Conservation (phyloP, 2,113 vertebrate genomes). For the Neomonachus schauinslandi region DNA sequence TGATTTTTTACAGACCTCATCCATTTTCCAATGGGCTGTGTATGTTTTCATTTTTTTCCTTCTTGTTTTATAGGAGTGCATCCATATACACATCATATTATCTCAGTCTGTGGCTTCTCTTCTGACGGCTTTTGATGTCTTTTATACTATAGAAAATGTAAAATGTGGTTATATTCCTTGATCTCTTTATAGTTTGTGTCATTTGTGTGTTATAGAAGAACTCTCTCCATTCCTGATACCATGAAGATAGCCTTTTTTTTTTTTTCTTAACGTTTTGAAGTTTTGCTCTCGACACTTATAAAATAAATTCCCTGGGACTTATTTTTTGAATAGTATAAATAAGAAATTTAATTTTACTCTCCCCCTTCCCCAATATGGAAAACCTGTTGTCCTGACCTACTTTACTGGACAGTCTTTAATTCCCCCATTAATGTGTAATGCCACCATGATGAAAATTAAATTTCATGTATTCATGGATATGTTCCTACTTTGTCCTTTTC, state of each 20-base stretch:
- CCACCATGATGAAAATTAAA: constrained; percentile 48
- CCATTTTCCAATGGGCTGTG: constrained; percentile 31
- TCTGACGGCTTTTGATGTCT: constrained; percentile 46
- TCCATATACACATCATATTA: neutral
- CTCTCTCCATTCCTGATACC: neutral
- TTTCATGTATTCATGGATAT: constrained; percentile 5
- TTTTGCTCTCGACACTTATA: constrained; percentile 18
- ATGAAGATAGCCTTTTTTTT: neutral
- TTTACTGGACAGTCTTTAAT: neutral
- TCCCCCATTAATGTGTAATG: neutral
- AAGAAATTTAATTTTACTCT: constrained; percentile 45
- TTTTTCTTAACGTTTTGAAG: constrained; percentile 13
- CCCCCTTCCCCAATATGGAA: neutral
- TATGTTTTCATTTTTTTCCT: neutral
- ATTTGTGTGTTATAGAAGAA: neutral
- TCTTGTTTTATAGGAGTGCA: constrained; percentile 23
- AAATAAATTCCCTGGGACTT: neutral
- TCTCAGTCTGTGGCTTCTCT: constrained; percentile 8
- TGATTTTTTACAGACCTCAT: constrained; percentile 5
- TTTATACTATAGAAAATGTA: neutral
- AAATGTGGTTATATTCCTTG: neutral
- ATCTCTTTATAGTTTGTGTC: neutral
- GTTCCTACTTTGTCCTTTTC: constrained; percentile 34
- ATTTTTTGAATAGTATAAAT: neutral
- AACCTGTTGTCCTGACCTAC: neutral